These are phyloP conservation scores for Triops cancriformis DNA, from an alignment of 1,140 invertebrate genomes.

Conservation along the genomic window DNA sequence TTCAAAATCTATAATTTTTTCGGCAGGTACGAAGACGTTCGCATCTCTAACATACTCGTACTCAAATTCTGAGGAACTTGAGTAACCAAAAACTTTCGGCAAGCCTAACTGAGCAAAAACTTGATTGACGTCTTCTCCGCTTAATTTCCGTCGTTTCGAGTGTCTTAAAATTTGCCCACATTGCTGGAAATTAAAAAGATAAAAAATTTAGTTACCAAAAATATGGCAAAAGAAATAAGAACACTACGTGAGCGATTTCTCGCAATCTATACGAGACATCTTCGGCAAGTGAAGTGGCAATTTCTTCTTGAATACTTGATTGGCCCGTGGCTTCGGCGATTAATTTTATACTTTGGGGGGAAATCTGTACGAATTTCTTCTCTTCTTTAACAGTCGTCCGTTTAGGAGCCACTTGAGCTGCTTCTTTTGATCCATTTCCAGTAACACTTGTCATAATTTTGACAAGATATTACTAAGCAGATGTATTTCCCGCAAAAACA, in stretches of 20 bases:
- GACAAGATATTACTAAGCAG: background rate
- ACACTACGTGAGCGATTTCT: constrained; percentile 25
- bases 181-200: constrained; percentile 11
- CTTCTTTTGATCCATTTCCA: background rate
- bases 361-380: constrained; percentile 27
- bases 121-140: constrained; percentile 24
- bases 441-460: constrained; percentile 1
- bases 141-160: constrained; percentile 26
- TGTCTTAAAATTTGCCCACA: constrained; percentile 28
- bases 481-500: background rate
- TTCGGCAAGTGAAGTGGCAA: constrained; percentile 25
- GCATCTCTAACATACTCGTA: constrained; percentile 18
- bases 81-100: constrained; percentile 25
- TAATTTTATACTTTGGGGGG: constrained; percentile 22
- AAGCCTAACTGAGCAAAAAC: constrained; percentile 26
- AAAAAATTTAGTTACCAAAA: background rate
- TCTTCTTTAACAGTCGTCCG: constrained; percentile 17
- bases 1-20: background rate
- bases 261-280: constrained; percentile 28
- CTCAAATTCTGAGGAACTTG: background rate
- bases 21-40: constrained; percentile 14
- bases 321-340: constrained; percentile 26
- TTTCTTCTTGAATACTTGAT: constrained; percentile 13
- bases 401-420: background rate
- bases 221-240: background rate